Conservation (phyloP, 1,140 invertebrate genomes). For the Dolichoris vasculosae region DNA sequence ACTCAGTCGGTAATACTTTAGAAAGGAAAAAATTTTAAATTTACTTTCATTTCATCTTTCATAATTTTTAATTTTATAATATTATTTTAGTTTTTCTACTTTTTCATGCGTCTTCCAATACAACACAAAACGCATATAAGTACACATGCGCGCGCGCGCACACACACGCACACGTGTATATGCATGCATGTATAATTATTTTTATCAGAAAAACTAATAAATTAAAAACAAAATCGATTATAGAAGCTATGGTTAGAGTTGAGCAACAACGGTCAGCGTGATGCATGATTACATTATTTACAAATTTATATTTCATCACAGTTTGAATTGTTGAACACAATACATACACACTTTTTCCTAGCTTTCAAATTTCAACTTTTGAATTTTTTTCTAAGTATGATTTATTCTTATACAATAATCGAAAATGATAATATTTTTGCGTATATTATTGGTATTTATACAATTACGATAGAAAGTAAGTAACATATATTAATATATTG, state of each 20-base stretch:
- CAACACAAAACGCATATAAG: too few relatives aligned
- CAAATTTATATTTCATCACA: slow-evolving; percentile 51
- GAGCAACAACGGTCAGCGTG: slow-evolving; percentile 52
- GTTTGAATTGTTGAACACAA: slow-evolving; percentile 51
- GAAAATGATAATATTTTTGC: not conserved
- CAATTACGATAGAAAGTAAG: not conserved
- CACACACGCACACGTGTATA: too few relatives aligned
- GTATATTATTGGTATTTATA: slow-evolving; percentile 39
- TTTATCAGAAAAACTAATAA: not conserved
- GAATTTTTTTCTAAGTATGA: not conserved
- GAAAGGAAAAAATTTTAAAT: too few relatives aligned
- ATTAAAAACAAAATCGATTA: slow-evolving; percentile 13
- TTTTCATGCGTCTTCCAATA: too few relatives aligned
- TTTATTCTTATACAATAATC: not conserved
- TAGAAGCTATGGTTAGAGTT: not conserved
- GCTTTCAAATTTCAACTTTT: slow-evolving; percentile 1
- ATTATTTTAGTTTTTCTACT: too few relatives aligned
- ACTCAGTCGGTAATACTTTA: too few relatives aligned
- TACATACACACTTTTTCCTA: slow-evolving; percentile 23
- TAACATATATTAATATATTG: not conserved
- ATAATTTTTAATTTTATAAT: too few relatives aligned
- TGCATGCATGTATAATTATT: not conserved
- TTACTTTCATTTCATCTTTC: too few relatives aligned
- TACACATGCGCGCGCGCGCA: too few relatives aligned
- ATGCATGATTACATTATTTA: slow-evolving; percentile 50